phyloP scores from a whole-genome alignment of 2,797 vertebrate species.

The Merluccius polli region DNA sequence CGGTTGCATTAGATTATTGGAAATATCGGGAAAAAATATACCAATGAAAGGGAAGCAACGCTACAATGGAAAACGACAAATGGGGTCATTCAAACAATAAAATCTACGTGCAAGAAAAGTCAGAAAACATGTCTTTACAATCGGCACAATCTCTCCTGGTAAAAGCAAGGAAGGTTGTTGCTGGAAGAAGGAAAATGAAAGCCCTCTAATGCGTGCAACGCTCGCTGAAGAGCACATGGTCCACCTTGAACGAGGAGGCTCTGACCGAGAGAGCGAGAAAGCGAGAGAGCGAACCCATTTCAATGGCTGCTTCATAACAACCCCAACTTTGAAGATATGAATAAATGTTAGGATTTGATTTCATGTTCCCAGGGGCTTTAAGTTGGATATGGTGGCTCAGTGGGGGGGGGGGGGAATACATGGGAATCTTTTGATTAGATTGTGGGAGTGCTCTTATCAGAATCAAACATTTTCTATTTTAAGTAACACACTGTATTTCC shows the following conservation, averaged over 20 bases:
- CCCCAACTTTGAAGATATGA: background rate
- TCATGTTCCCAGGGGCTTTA: background rate
- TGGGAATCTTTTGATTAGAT: slow-evolving; percentile 1
- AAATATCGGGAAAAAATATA: background rate
- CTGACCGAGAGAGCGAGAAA: background rate
- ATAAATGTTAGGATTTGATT: background rate
- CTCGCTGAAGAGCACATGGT: background rate
- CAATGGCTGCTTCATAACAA: background rate
- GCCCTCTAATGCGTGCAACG: background rate
- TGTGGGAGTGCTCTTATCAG: background rate
- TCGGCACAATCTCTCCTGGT: background rate
- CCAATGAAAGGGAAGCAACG: background rate
- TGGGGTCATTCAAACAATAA: background rate
- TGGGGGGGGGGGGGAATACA: background rate
- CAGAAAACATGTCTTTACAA: background rate
- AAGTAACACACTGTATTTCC: background rate
- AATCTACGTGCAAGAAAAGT: background rate
- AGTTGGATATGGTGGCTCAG: background rate
- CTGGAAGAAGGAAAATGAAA: background rate
- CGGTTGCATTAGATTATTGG: background rate
- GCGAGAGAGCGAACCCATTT: background rate
- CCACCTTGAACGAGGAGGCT: background rate
- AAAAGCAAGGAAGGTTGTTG: background rate
- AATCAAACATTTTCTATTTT: background rate
- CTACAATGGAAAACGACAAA: background rate